Conservation (phyloP, 2,113 vertebrate genomes). For the Scomber colias region DNA sequence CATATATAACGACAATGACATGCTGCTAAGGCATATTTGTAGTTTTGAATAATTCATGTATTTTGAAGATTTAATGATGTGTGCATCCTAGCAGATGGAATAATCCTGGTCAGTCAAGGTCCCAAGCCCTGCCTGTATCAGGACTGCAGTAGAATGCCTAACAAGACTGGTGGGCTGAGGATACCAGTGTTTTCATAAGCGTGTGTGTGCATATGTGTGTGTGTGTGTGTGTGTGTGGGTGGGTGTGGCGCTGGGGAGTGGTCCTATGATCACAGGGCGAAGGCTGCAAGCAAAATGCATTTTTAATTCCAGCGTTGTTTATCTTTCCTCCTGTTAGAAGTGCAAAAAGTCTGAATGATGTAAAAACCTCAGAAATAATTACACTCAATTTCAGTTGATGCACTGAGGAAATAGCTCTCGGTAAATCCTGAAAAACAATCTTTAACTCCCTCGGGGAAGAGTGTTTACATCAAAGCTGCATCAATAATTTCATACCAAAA, state of each 20-base stretch:
- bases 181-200: constrained; percentile 20
- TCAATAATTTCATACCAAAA: constrained; percentile 55
- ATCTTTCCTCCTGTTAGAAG: constrained; percentile 55
- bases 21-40: constrained; percentile 59
- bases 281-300: constrained; percentile 70
- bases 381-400: constrained; percentile 49
- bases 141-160: constrained; percentile 72
- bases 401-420: constrained; percentile 50
- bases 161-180: constrained; percentile 41
- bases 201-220: constrained; percentile 1
- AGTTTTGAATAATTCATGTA: constrained; percentile 79
- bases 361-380: constrained; percentile 65
- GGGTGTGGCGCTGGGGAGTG: not conserved
- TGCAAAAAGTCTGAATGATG: constrained; percentile 41
- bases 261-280: constrained; percentile 64
- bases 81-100: constrained; percentile 53
- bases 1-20: constrained; percentile 41
- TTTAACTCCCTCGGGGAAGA: constrained; percentile 59
- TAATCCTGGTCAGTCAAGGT: constrained; percentile 74
- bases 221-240: not conserved
- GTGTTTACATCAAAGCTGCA: constrained; percentile 64
- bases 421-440: constrained; percentile 70
- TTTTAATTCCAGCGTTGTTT: constrained; percentile 74
- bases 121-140: constrained; percentile 43
- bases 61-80: constrained; percentile 80